Base-by-base conservation (phyloP, 2,797 vertebrate genomes). In the Diplodus sargus region DNA sequence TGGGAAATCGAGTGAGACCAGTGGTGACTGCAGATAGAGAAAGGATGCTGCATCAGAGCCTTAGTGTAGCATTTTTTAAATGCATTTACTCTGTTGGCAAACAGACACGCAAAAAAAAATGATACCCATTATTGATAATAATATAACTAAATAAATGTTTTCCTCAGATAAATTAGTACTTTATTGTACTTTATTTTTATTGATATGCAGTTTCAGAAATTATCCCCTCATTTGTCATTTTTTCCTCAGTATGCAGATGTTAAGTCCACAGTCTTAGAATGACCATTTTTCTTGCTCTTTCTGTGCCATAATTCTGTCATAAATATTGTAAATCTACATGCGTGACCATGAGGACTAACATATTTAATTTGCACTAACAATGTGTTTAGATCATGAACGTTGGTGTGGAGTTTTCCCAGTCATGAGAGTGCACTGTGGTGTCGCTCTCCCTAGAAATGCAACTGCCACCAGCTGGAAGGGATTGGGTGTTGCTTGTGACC, bases 401-500 rank as follows among this genome's bases (percentile, higher is more conserved):
- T 7, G 4, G 17, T 17, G 5, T 34, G 16, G 18, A n/a, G 39
- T 51, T 62, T 45, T 18, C 48, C 10, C 42, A 7, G 61, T 63
- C 64, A 20, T 57, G 56, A 63, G 60, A 63, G 76, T 4, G 1
- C 61, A 49, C 61, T 62, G 20, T 59, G 54, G 47, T 11, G 10
- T 25, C 18, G 34, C 77, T 70, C 18, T 16, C 16, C 16, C 45
- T 70, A 62, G 84, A 62, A 86, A 85, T 88, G 49, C 53, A 48
- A 76, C 78, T 39, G 75, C 71, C 72, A 74, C 79, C 88, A 82
- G 85, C 89, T 90, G 89, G 63, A 53, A 53, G 77, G 88, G 87
- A 84, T 92, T 87, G 89, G 76, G 86, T 93, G 79, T 92, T 91
- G 77, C 78, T 65, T 57, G 49, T 86, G 89, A 92, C 92, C 90